phyloP scores from a whole-genome alignment of 2,888 invertebrate genomes.

The Hartigia nigra region DNA sequence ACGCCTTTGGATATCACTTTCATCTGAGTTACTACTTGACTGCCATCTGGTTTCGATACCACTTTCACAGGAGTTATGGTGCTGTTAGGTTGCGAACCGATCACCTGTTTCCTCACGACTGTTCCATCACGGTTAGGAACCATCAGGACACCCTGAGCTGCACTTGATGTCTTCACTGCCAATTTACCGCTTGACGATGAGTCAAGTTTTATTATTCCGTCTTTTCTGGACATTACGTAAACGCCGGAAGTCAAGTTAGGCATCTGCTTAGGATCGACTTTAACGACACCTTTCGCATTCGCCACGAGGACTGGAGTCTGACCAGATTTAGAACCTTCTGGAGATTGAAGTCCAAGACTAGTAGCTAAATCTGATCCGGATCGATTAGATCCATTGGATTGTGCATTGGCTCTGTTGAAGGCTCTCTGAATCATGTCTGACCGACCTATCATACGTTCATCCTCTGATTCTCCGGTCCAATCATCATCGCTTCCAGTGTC shows the following conservation, averaged over 20 bases:
- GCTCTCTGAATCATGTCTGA: constrained; percentile 63
- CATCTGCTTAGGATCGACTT: constrained; percentile 80
- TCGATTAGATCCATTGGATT: constrained; percentile 64
- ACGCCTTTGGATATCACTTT: constrained; percentile 57
- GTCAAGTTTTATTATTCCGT: constrained; percentile 79
- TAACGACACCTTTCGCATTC: constrained; percentile 76
- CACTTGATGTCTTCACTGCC: constrained; percentile 66
- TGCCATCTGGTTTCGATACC: constrained; percentile 61
- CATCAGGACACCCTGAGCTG: constrained; percentile 55
- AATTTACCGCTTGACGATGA: constrained; percentile 70
- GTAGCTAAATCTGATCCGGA: constrained; percentile 70
- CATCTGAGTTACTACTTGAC: constrained; percentile 62
- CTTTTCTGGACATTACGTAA: constrained; percentile 82
- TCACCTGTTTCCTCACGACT: constrained; percentile 59
- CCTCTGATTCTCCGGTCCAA: constrained; percentile 65
- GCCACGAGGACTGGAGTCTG: constrained; percentile 65
- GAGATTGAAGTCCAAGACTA: constrained; percentile 66
- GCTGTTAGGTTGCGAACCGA: constrained; percentile 52
- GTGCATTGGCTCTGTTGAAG: constrained; percentile 59
- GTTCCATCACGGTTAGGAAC: constrained; percentile 59
- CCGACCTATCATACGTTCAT: constrained; percentile 61
- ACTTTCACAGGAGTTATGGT: constrained; percentile 60
- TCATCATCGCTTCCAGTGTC: constrained; percentile 69
- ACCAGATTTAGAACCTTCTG: constrained; percentile 47
- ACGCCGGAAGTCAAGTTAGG: constrained; percentile 74